These are phyloP conservation scores for Ceramica pisi DNA, from an alignment of 2,888 invertebrate genomes.

Conservation along the genomic window DNA sequence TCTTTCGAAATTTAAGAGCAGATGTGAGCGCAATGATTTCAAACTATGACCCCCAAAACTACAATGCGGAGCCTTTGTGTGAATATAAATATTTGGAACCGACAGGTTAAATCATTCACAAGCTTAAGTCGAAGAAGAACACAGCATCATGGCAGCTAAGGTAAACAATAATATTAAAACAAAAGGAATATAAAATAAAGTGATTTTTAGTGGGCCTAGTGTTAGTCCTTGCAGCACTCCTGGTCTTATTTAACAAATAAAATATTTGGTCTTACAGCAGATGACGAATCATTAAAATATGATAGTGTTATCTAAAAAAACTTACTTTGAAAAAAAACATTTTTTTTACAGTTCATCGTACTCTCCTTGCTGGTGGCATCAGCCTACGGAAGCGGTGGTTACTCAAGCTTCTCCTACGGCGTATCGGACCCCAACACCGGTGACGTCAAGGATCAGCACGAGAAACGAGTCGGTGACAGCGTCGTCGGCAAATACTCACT, in stretches of 20 bases:
- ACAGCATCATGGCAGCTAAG: constrained; percentile 79
- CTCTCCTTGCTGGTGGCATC: constrained; percentile 76
- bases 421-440: constrained; percentile 83
- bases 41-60: constrained; percentile 80
- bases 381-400: constrained; percentile 74
- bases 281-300: background rate
- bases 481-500: constrained; percentile 89
- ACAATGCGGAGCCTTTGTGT: constrained; percentile 72
- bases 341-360: constrained; percentile 79
- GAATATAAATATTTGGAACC: constrained; percentile 80
- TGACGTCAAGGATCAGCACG: constrained; percentile 87
- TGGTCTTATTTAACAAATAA: background rate
- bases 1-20: constrained; percentile 71
- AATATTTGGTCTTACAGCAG: background rate
- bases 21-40: constrained; percentile 75
- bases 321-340: no score
- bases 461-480: constrained; percentile 91
- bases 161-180: constrained; percentile 65
- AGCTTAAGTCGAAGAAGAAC: constrained; percentile 72
- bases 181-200: background rate
- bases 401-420: constrained; percentile 82
- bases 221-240: constrained; percentile 14
- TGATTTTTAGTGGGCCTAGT: background rate
- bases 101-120: constrained; percentile 75
- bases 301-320: no score